Evolutionary conservation across 1,140 invertebrate genomes (phyloP).

Genomic region (Andricus grossulariae): DNA sequence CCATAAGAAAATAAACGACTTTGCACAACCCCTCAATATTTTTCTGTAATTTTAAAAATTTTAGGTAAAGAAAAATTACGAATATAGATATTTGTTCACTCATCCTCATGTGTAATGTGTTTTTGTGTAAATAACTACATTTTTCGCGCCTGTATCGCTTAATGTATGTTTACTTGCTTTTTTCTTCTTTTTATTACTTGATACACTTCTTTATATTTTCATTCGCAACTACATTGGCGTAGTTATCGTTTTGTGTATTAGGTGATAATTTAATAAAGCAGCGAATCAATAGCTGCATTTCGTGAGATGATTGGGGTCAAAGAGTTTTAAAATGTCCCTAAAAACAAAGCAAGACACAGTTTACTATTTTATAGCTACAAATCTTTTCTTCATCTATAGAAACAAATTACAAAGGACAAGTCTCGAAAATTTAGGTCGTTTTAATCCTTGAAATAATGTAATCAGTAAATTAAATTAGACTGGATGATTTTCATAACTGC

Average conservation of each 20-base stretch:
- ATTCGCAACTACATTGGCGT: neutral
- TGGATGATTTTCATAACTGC: no score
- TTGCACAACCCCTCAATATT: neutral
- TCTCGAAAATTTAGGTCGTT: neutral
- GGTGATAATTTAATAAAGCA: neutral
- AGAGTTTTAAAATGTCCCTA: conserved; percentile 1
- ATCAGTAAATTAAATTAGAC: neutral
- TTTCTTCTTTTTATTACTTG: neutral
- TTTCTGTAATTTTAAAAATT: neutral
- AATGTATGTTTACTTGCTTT: conserved; percentile 20
- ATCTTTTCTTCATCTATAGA: neutral
- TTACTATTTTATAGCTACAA: conserved; percentile 10
- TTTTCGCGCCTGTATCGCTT: neutral
- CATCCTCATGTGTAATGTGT: neutral
- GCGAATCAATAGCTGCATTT: conserved; percentile 10
- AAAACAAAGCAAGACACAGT: conserved; percentile 18
- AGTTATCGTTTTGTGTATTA: conserved; percentile 1
- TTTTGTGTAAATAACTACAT: neutral
- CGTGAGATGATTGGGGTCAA: neutral
- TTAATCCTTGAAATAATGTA: neutral
- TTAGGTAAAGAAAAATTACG: neutral
- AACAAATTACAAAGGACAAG: conserved; percentile 8
- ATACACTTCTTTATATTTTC: conserved; percentile 2
- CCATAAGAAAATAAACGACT: conserved; percentile 10
- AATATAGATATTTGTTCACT: neutral